Base-by-base conservation (phyloP, 2,797 vertebrate species). In the Gallinago stenura region DNA sequence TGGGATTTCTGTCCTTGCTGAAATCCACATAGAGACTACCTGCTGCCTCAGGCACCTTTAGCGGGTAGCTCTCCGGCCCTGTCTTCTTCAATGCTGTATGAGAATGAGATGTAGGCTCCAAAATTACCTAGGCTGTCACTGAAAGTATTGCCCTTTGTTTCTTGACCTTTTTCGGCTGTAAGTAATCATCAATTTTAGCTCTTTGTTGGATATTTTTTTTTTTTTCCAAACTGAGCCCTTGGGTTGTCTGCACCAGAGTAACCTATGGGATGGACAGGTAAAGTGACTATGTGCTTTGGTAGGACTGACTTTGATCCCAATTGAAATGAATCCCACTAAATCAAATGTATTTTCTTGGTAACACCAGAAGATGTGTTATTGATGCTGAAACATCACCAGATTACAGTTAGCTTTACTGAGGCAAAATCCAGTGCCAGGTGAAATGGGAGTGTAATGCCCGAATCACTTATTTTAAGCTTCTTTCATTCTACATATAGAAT, bases 81-180 rank as follows among this genome's bases (percentile, higher is more conserved):
- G 82, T 91, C 84, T 53, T 90, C 45, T 75, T 69, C 81, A 88
- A 87, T 76, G 45, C 51, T 80, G 9, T 43, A 7, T 57, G 21
- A 79, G 30, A 21, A 75, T 83, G 57, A 89, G 71, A 75, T 31
- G n/a, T 28, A 51, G 48, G 17, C 57, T 81, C 58, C 61, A 69
- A 35, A 83, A 78, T 81, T 75, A 57, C 85, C 54, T 83, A 12
- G 30, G 50, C 37, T 89, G 87, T 41, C 72, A 82, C 28, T 86
- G 69, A 17, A 85, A 88, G 20, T 78, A 71, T 35, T 91, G 35
- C 30, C 8, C 18, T 79, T 73, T 81, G 33, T n/a, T 88, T 89
- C 8, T 19, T 72, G 65, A 77, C 80, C 76, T 93, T 87, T 93
- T 54, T 35, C 41, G 75, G 31, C 39, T 50, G 17, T 56, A 87